phyloP scores from a whole-genome alignment of 2,797 vertebrate species.

The Molossus molossus region DNA sequence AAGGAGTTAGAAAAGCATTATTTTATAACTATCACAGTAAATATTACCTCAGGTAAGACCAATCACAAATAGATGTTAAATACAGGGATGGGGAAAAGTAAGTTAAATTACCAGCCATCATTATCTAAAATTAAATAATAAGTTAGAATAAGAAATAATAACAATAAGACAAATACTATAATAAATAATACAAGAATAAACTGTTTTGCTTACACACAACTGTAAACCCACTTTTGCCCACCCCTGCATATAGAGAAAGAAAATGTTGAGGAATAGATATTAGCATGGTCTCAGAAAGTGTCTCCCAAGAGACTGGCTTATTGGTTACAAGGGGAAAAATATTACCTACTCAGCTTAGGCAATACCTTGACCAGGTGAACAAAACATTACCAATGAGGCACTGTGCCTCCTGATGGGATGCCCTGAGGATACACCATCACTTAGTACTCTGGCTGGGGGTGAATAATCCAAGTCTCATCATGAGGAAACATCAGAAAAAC shows the following conservation, averaged over 20 bases:
- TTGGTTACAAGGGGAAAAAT: background rate
- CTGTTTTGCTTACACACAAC: no score
- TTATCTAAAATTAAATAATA: no score
- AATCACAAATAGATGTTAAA: background rate
- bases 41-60: background rate
- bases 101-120: no score
- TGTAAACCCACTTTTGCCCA: no score
- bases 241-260: background rate
- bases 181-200: no score
- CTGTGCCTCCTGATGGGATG: background rate
- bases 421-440: background rate
- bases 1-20: background rate
- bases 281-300: background rate
- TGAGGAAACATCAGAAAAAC: background rate
- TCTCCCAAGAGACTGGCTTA: background rate
- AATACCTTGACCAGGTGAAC: no score
- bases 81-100: background rate
- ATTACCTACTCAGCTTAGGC: no score
- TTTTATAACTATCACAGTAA: slow-evolving; percentile 14
- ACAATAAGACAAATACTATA: no score
- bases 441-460: background rate
- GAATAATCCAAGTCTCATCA: background rate
- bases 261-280: background rate
- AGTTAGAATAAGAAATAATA: no score
- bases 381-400: no score